Evolutionary conservation across 2,888 invertebrate species (phyloP).

Genomic region (Scrobipalpa atriplicella): DNA sequence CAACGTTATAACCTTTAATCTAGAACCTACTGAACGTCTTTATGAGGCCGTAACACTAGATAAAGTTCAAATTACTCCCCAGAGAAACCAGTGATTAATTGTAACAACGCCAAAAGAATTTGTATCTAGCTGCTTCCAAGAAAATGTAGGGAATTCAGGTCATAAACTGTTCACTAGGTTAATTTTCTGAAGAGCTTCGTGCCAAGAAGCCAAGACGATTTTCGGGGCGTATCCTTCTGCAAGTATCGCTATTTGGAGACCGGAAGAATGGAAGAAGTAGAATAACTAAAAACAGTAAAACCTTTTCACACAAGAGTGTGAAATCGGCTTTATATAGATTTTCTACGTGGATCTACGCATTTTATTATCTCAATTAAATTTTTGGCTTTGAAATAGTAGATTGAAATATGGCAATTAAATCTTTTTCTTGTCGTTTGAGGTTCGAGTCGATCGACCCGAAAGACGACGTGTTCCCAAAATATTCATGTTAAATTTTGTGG

Average conservation of each 20-base stretch:
- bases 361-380: no score
- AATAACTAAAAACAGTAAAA: no score
- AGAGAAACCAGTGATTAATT: conserved; percentile 19
- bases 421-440: no score
- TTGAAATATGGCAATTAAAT: no score
- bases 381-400: no score
- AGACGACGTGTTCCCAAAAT: no score
- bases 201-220: conserved; percentile 1
- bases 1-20: neutral
- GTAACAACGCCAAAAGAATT: conserved; percentile 17
- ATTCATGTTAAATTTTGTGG: no score
- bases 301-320: no score
- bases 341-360: no score
- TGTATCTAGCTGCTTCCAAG: conserved; percentile 1
- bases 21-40: neutral
- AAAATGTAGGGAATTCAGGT: conserved; percentile 11
- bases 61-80: conserved; percentile 6
- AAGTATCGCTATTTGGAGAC: neutral
- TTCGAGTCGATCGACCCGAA: no score
- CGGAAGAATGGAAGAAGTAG: no score
- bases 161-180: conserved; percentile 1
- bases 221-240: neutral
- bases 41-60: neutral
- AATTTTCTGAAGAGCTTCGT: conserved; percentile 13
- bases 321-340: no score